Evolutionary conservation across 2,113 vertebrate genomes (phyloP), one percentile per base, ranked within the genome.

Genomic region (Ptychochromis oligacanthus): DNA sequence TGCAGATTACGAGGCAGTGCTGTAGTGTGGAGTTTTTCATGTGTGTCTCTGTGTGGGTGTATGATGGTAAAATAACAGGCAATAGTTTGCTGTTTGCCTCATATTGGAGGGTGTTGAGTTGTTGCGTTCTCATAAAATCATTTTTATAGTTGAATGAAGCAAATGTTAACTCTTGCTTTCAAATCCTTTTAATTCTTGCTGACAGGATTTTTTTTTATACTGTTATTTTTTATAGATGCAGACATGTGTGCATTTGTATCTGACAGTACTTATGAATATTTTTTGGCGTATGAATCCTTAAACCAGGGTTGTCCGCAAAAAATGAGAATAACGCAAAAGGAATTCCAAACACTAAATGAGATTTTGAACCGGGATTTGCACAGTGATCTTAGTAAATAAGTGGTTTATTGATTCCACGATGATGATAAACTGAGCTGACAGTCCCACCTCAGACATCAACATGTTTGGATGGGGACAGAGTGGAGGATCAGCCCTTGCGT

Each of bases 401-500:
- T 2, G n/a, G 18, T 18, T 28, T 15, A 57, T 46, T 52, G 22
- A 40, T 65, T 40, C 57, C 61, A 60, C 46, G 57, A 65, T 79
- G 70, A 76, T 80, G 86, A 87, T 64, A 75, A 79, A 79, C 58
- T 75, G 72, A 84, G 84, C 46, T 87, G 85, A 91, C 87, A 87
- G 86, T 78, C 86, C 74, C 74, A 84, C 84, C 85, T 93, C 86
- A 88, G 81, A 86, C 70, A 78, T 84, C 49, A 77, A 64, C 83
- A 86, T 89, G 89, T 94, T 94, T 91, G 87, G 90, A 91, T 79
- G 89, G 78, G 78, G 83, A 80, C 75, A 84, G 91, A 91, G 87
- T 70, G 78, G 80, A 80, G 87, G 93, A 88, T 58, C 14, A 12
- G 84, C 64, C 78, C 15, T 70, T 86, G 74, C 81, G 65, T 57